phyloP scores from a whole-genome alignment of 2,113 vertebrate genomes.

The Gasterosteus nipponicus region DNA sequence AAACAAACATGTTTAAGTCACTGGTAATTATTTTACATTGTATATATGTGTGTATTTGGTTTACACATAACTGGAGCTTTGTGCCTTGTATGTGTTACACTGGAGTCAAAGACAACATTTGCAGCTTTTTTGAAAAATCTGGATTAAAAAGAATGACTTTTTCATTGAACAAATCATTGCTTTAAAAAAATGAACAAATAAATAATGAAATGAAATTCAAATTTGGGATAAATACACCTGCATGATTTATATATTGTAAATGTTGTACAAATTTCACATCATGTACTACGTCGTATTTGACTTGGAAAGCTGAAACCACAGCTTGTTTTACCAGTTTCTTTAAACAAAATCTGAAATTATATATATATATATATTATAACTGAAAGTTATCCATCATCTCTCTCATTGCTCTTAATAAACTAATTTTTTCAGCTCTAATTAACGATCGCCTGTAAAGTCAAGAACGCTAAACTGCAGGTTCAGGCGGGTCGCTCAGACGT shows the following conservation, averaged over 20 bases:
- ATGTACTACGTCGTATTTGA: neutral
- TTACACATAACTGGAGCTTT: neutral
- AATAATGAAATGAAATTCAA: too few species aligned
- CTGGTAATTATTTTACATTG: too few species aligned
- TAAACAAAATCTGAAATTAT: neutral
- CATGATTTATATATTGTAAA: too few species aligned
- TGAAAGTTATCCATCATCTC: neutral
- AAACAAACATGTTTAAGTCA: neutral
- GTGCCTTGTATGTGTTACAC: neutral
- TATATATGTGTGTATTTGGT: neutral
- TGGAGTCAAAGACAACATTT: neutral
- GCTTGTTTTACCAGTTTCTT: neutral
- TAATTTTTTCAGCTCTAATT: neutral
- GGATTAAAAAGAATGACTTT: neutral
- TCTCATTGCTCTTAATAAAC: neutral
- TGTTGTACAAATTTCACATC: too few species aligned
- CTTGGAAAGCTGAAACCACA: neutral
- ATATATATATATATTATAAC: too few species aligned
- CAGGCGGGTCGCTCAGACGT: constrained; percentile 66
- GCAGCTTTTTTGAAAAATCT: neutral
- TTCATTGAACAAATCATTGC: neutral
- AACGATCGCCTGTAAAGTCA: neutral
- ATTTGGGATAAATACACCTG: too few species aligned
- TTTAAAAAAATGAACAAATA: neutral
- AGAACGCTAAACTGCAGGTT: constrained; percentile 12